Base-by-base conservation (phyloP, 1,140 invertebrate genomes). In the Oncopeltus fasciatus region DNA sequence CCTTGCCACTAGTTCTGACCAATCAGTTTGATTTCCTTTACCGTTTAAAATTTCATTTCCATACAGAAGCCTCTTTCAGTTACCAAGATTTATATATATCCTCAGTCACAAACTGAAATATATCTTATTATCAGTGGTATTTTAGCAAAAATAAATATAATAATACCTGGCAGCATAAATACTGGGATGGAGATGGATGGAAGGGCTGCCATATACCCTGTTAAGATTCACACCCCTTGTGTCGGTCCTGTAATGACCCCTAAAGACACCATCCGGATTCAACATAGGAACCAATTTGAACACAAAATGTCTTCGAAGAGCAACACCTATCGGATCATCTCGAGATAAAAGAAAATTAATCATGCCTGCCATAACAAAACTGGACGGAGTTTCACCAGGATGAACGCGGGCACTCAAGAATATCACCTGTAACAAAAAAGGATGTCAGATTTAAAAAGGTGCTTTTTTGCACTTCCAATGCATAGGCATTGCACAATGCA, bases 201-300 rank as follows among this genome's bases (percentile, higher is more conserved):
- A 84, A 20, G 90, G 90, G 71, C 84, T 81, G 20, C 85, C 74
- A 77, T 92, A 94, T 57, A 92, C 83, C 57, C 90, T 76, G 73
- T 94, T 94, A 2, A 97, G 74, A 77, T 96, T 95, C 51, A 93
- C 84, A 4, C 92, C 93, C 61, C 85, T 78, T 0, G 87, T 87
- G 73, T 95, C 91, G 43, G 92, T 93, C 33, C 92, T 76, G 72
- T 95, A 95, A 73, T 92, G 89, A 4, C 92, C 92, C 57, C 81
- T 77, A n/a, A 83, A 83, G 1, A 95, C 92, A 8, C 92, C 92
- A 72, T 96, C 92, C 1, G 92, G 92, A 76, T 96, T 96, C 53
- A 95, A 75, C 79, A 94, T 89, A 1, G 92, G 92, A 62, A 96
- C 86, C 66, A 95, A 74, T 76, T 95, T 95, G 75, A 96, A 95